These are phyloP conservation scores for Limulus polyphemus DNA, from an alignment of 2,888 invertebrate genomes.

Conservation along the genomic window DNA sequence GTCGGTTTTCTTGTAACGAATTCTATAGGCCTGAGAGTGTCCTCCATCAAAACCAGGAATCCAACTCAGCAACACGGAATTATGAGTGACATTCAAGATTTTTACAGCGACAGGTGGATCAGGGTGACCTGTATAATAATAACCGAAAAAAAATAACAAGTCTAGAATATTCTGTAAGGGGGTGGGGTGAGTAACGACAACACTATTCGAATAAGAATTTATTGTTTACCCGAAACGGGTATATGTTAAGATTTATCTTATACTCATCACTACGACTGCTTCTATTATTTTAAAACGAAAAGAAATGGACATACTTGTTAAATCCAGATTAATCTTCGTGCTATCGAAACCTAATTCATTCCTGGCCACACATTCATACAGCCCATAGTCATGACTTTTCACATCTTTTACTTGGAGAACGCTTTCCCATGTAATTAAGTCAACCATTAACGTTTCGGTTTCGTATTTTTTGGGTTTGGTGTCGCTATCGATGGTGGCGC, in stretches of 20 bases:
- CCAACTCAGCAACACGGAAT: slow-evolving; percentile 72
- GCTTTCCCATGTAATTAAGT: slow-evolving; percentile 65
- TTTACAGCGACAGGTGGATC: slow-evolving; percentile 36
- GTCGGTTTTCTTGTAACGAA: slow-evolving; percentile 49
- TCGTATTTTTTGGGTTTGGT: slow-evolving; percentile 55
- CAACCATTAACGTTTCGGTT: slow-evolving; percentile 53
- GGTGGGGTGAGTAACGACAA: too few species aligned
- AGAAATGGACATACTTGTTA: slow-evolving; percentile 49
- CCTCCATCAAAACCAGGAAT: slow-evolving; percentile 89
- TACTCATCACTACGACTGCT: too few species aligned
- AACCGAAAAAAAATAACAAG: too few species aligned
- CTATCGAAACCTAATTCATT: slow-evolving; percentile 75
- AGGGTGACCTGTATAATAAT: slow-evolving; percentile 33
- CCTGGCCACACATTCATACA: slow-evolving; percentile 73
- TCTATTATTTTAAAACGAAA: too few species aligned
- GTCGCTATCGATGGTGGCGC: slow-evolving; percentile 46
- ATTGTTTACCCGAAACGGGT: too few species aligned
- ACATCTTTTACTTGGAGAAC: slow-evolving; percentile 66
- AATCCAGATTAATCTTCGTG: slow-evolving; percentile 65
- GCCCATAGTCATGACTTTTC: slow-evolving; percentile 70
- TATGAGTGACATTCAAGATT: slow-evolving; percentile 74
- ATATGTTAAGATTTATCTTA: too few species aligned
- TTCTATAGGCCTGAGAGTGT: slow-evolving; percentile 60
- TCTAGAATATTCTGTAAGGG: too few species aligned
- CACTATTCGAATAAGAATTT: too few species aligned